Evolutionary conservation across 1,140 invertebrate species (phyloP).

Genomic region (Cecropterus lyciades): DNA sequence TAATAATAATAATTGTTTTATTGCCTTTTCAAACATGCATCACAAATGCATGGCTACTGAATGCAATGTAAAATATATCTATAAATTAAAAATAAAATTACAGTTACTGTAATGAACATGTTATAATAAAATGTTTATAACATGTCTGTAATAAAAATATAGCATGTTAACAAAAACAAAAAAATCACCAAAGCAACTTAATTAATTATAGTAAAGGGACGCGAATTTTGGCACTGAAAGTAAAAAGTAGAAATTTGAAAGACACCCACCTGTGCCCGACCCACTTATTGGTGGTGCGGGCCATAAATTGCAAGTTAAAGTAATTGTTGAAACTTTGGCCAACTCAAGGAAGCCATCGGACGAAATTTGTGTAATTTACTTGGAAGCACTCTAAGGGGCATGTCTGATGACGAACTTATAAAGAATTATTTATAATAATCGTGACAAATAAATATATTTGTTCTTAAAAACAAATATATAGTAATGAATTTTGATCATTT

Average conservation of each 20-base stretch:
- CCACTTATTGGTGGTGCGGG: slow-evolving; percentile 62
- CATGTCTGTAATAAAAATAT: too few species aligned
- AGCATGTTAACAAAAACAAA: neutral
- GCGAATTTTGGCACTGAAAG: slow-evolving; percentile 20
- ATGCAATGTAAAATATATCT: too few species aligned
- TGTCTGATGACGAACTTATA: neutral
- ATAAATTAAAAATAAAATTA: too few species aligned
- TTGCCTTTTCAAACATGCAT: too few species aligned
- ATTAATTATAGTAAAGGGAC: neutral
- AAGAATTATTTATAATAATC: neutral
- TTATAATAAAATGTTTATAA: too few species aligned
- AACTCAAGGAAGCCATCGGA: slow-evolving; percentile 51
- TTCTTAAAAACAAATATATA: too few species aligned
- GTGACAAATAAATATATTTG: too few species aligned
- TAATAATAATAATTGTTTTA: too few species aligned
- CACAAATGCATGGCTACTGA: too few species aligned
- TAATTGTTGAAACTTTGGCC: slow-evolving; percentile 78
- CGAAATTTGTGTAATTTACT: slow-evolving; percentile 74
- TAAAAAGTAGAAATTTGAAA: slow-evolving; percentile 40
- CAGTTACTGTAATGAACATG: too few species aligned
- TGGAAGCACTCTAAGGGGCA: slow-evolving; percentile 63
- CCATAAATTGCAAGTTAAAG: slow-evolving; percentile 77
- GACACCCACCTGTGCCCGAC: slow-evolving; percentile 62
- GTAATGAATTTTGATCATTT: too few species aligned
- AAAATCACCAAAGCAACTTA: neutral